Evolutionary conservation across 2,797 vertebrate species (phyloP).

Genomic region (Gephyroberyx darwinii): DNA sequence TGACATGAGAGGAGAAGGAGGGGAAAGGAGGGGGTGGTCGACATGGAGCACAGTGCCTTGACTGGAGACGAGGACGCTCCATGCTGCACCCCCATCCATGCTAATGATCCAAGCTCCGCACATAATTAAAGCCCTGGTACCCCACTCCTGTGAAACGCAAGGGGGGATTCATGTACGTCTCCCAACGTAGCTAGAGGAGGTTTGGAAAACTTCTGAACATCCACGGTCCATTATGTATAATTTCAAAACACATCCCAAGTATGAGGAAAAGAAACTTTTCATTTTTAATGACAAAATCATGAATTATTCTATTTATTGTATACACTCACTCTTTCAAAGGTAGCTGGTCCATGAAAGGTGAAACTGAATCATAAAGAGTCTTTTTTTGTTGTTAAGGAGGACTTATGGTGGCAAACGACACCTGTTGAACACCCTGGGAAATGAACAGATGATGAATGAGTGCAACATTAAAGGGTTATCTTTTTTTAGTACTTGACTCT

Average conservation of each 20-base stretch:
- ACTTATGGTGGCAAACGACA: conserved; percentile 70
- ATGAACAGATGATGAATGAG: conserved; percentile 62
- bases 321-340: conserved; percentile 95
- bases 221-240: conserved; percentile 98
- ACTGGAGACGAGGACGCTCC: conserved; percentile 71
- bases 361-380: conserved; percentile 90
- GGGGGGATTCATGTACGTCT: conserved; percentile 75
- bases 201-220: conserved; percentile 96
- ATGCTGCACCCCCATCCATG: conserved; percentile 68
- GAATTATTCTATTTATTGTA: conserved; percentile 99
- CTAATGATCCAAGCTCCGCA: conserved; percentile 77
- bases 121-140: conserved; percentile 79
- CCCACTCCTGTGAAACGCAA: conserved; percentile 74
- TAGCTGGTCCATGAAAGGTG: conserved; percentile 96
- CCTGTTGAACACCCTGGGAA: conserved; percentile 76
- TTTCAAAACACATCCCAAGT: conserved; percentile 96
- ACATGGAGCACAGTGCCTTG: conserved; percentile 65
- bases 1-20: conserved; percentile 72
- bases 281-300: conserved; percentile 99
- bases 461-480: conserved; percentile 56
- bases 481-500: conserved; percentile 19
- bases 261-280: conserved; percentile 96
- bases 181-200: conserved; percentile 84
- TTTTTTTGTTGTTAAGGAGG: conserved; percentile 76
- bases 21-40: conserved; percentile 68